Evolutionary conservation across 2,797 vertebrate genomes (phyloP), one percentile per base, ranked within the genome.

Genomic region (Echiichthys vipera): DNA sequence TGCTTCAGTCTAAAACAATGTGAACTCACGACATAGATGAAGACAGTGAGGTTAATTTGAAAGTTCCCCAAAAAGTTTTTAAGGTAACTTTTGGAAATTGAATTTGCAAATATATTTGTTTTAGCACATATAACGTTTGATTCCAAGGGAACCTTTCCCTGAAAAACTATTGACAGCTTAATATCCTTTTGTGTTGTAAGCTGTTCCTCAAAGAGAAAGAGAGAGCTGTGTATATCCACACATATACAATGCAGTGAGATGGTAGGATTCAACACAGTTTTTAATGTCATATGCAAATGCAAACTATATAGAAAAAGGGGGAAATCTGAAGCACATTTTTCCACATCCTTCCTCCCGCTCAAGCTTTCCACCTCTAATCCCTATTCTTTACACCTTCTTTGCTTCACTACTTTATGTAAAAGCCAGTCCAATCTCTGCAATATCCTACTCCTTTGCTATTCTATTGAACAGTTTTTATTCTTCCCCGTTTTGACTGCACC

Each of bases 251-350:
- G n/a, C 36, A 54, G 18, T 46, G 30, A 42, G 36, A 27, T 34
- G 25, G 12, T 46, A 15, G 18, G 18, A 51, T 29, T 54, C 14
- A 45, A 36, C 27, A 37, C n/a, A 37, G 7, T 43, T 55, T 74
- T 43, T 17, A 43, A 65, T 45, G 20, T 15, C 15, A 27, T 30
- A 59, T 54, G 25, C 4, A 64, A 49, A 59, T 53, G 22, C 34
- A 58, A 65, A 39, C 17, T 39, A 29, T 4, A 62, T 34, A 58
- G n/a, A n/a, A 40, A 42, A 59, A 43, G 20, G 24, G 46, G 20
- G 20, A 76, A 81, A 62, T 59, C 27, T 55, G 42, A 40, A 13
- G 55, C 43, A 37, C 39, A 78, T 55, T 49, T 13, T 53, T 32
- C 7, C 36, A 10, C n/a, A 74, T 40, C 22, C 63, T 32, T 14